Evolutionary conservation across 2,797 vertebrate species (phyloP), one percentile per base, ranked within the genome.

Genomic region (Siniperca obscura): DNA sequence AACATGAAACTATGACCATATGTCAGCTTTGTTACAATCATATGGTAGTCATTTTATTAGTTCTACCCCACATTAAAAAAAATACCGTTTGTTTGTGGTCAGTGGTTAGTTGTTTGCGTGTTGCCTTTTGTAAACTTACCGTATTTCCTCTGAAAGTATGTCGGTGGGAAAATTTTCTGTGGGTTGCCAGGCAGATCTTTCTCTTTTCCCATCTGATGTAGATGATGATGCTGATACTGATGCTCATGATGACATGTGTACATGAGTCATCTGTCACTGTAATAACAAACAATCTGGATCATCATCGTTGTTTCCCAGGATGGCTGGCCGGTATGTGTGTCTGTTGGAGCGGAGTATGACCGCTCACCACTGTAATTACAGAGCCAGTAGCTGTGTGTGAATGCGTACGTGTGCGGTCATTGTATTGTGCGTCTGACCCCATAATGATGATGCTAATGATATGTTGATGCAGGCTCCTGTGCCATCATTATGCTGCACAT

Each of bases 361-460:
- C 4, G 19, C 75, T 83, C 19, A 70, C 71, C 52, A 13, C 71
- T 86, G 69, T 87, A 90, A 89, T 90, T 87, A 90, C 67, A 73
- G 36, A 78, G 68, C 53, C 68, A 52, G 70, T 61, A 66, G 69
- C 52, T 76, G 27, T 60, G 38, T 86, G 78, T 67, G 77, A 46
- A 42, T 74, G 70, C 73, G 62, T 76, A 22, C 67, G 67, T 76
- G 57, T 66, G 64, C 7, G 52, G 60, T 84, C 71, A 78, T 75
- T 11, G 5, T 57, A 76, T 81, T 34, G 68, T 70, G 62, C 13
- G 1, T 80, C 52, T 52, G 71, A 78, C 71, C 74, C 76, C 55
- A 36, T 89, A 72, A 89, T 86, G 78, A 85, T 83, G 78, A 83
- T 64, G 80, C 55, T 86, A 82, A 86, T 91, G 90, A 88, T 81